Evolutionary conservation across 2,888 invertebrate genomes (phyloP), one percentile per base, ranked within the genome.

Genomic region (Germaria angustata): DNA sequence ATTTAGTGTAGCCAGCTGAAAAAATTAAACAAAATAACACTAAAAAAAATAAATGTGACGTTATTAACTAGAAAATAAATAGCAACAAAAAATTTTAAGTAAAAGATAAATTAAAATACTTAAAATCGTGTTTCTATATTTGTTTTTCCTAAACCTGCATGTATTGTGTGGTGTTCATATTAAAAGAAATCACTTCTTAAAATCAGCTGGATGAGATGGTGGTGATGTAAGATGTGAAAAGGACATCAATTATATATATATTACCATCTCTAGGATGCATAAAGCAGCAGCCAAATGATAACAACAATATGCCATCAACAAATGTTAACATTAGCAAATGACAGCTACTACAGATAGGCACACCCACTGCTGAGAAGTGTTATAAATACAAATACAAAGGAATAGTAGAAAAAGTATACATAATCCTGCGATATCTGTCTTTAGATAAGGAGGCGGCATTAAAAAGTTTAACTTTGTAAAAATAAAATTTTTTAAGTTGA

Each of bases 181-280:
- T 28, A n/a, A 44, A 36, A 15, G 7, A 36, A 57, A 22, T 76
- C 9, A 28, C 68, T 34, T 46, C 15, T 39, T 32, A 13, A 28
- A 76, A 41, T 17, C 49, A 44, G 2, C 11, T 8, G 49, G 46
- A 13, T n/a, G 3, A 22, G n/a, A 32, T 6, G 13, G 8, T 22
- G 17, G 20, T 28, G 41, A 22, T n/a, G 4, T 39, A 13, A 51
- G n/a, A 39, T 46, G 8, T 44, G 49, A 49, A 81, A 71, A 71
- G 53, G 46, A 61, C 76, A 72, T 76, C 66, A 81, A 66, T 81
- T 81, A 71, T 71, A 32, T 80, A 71, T 59, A 66, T 65, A 36
- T 57, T 65, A 76, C 51, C 32, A 66, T 28, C 46, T 63, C 61
- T 68, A 59, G 11, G 39, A 53, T 15, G n/a, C 44, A 41, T 3